Evolutionary conservation across 2,113 vertebrate species (phyloP).

Genomic region (Malurus cyaneus): DNA sequence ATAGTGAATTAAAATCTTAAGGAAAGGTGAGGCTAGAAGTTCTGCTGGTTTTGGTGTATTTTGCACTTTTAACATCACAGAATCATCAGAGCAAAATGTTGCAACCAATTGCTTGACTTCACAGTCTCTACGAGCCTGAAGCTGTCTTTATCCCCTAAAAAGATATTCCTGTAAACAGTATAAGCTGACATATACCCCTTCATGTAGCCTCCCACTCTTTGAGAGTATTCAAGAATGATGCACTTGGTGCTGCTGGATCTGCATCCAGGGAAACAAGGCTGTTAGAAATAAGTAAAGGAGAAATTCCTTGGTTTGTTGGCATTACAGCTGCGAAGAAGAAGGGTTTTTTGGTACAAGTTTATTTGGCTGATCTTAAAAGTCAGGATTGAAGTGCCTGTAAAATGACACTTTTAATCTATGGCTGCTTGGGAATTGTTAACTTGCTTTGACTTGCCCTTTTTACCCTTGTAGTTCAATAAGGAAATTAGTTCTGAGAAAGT

Average conservation of each 20-base stretch:
- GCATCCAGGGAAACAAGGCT: not conserved
- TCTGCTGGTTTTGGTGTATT: not conserved
- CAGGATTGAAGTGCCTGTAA: not conserved
- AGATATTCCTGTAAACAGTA: not conserved
- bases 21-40: not conserved
- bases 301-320: not conserved
- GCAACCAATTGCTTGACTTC: not conserved
- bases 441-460: not conserved
- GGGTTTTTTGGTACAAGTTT: not conserved
- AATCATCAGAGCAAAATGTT: not conserved
- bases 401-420: not conserved
- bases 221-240: not conserved
- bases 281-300: not conserved
- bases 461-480: not conserved
- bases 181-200: not conserved
- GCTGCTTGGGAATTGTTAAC: not conserved
- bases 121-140: not conserved
- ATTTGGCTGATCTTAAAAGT: not conserved
- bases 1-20: not conserved
- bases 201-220: not conserved
- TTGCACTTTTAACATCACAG: not conserved
- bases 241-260: not conserved
- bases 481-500: constrained; percentile 40
- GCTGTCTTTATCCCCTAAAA: not conserved
- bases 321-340: not conserved